A percentile compares a stretch with the other conserved stretches of the same genome.
Evolutionary conservation across 2,797 vertebrate species (phyloP).

Genomic region (Anabacerthia variegaticeps): DNA sequence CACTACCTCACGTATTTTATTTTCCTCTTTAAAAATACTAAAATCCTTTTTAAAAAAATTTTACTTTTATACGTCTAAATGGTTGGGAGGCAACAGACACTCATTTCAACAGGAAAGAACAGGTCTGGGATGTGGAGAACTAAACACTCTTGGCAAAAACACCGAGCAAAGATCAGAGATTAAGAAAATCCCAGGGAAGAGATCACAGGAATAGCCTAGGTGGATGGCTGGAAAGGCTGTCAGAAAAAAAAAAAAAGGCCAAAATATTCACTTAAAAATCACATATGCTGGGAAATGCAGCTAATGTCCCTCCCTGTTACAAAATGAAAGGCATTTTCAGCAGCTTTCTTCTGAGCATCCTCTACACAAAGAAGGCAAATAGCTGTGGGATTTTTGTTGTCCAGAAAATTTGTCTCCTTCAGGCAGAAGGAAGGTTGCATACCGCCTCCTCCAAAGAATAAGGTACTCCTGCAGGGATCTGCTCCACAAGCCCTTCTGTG

Average conservation of each 20-base stretch:
- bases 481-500: neutral
- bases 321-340: neutral
- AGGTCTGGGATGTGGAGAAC: neutral
- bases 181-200: neutral
- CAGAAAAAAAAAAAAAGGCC: neutral
- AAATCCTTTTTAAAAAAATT: neutral
- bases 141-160: neutral
- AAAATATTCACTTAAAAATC: neutral
- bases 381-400: neutral
- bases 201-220: neutral
- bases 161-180: neutral
- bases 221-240: neutral
- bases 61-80: neutral
- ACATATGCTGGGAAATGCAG: neutral
- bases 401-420: neutral
- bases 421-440: neutral
- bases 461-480: neutral
- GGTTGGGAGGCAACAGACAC: neutral
- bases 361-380: neutral
- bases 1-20: neutral
- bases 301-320: neutral
- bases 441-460: neutral
- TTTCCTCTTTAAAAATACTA: neutral
- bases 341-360: neutral
- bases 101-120: neutral